Base-by-base conservation (phyloP, 2,888 invertebrate species). In the Diaphora mendica region DNA sequence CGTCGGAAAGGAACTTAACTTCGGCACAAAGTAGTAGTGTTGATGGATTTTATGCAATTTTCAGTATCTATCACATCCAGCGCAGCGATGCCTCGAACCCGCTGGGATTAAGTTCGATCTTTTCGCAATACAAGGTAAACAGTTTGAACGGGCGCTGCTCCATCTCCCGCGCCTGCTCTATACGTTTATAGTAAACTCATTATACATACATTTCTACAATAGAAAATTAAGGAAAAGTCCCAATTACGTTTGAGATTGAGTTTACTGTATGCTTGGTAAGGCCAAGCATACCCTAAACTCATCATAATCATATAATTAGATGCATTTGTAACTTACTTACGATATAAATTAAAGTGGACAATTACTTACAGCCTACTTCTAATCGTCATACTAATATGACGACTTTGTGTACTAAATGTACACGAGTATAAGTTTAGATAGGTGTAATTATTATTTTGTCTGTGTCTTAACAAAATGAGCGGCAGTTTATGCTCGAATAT, bases 31-130 rank as follows among this genome's bases (percentile, higher is more conserved):
- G 91, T 91, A 90, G 90, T 89, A 86, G 91, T 91, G 92, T 92
- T 95, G 95, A 95, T 95, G 92, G 95, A 94, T 95, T 95, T 95
- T 95, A 95, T 95, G 95, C 95, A 95, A 95, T 95, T 95, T 95
- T 93, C 95, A 94, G 94, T 95, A 95, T 95, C 95, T 95, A 95
- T 95, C 95, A 93, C 92, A 91, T 86, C 91, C 93, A 93, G 94
- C 90, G 91, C 91, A 84, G 88, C 88, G 89, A 89, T 84, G 86
- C 88, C 89, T 89, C 88, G 85, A 89, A 88, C 91, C 95, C 92
- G 88, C 83, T 82, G 95, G 95, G 94, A 94, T 95, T 95, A 94
- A 88, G 92, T 93, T 94, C 94, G 92, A 95, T 95, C 94, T 94
- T 93, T 93, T 94, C 94, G 90, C 93, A 93, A 94, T 95, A 92